Evolutionary conservation across 2,888 invertebrate genomes (phyloP).

Genomic region (Spialia ferax): DNA sequence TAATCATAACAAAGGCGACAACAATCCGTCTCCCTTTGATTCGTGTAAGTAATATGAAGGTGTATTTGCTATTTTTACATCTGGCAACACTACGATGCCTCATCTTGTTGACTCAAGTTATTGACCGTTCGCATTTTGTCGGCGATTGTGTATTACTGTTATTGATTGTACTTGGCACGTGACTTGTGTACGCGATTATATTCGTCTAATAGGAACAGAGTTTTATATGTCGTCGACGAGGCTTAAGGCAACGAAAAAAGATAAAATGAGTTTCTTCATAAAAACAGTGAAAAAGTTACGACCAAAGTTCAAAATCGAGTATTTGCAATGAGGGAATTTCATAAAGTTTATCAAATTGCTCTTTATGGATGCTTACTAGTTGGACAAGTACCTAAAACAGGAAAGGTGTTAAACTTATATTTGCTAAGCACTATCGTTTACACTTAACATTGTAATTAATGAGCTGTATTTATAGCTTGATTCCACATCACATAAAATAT

Average conservation of each 20-base stretch:
- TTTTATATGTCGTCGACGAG: conserved; percentile 52
- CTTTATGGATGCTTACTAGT: too few relatives aligned
- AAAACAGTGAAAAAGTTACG: conserved; percentile 2
- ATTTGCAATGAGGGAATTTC: background rate
- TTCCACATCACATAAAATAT: conserved; percentile 10
- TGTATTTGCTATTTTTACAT: conserved; percentile 45
- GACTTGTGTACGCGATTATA: conserved; percentile 81
- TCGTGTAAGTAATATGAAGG: conserved; percentile 37
- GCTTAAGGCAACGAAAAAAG: conserved; percentile 26
- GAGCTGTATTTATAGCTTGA: conserved; percentile 7
- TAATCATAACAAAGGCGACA: conserved; percentile 24
- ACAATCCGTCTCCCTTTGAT: conserved; percentile 26
- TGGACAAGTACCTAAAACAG: too few relatives aligned
- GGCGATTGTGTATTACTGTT: conserved; percentile 83
- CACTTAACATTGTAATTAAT: conserved; percentile 1
- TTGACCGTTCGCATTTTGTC: conserved; percentile 80
- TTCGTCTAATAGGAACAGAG: conserved; percentile 63
- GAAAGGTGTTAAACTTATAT: background rate
- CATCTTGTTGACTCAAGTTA: conserved; percentile 81
- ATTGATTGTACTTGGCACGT: conserved; percentile 83
- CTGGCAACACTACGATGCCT: conserved; percentile 63
- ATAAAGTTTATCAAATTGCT: too few relatives aligned
- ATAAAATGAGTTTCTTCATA: conserved; percentile 26
- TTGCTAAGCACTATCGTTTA: background rate
- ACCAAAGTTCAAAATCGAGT: background rate